Base-by-base conservation (phyloP, 1,140 invertebrate species). In the Dendroctonus ponderosae region DNA sequence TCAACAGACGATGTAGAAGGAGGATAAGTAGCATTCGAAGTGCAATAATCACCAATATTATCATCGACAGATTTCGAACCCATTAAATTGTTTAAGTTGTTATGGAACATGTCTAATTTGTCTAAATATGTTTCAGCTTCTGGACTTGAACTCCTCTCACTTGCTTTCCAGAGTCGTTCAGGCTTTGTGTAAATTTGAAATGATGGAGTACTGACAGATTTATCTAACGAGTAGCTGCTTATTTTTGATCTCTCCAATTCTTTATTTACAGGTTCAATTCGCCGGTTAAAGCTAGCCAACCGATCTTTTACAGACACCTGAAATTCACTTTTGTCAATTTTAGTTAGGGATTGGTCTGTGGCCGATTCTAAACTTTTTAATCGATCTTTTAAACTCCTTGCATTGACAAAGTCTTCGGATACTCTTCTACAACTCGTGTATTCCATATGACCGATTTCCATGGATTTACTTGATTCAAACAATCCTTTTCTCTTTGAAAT, bases 401-500 rank as follows among this genome's bases (percentile, higher is more conserved):
- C 79, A 51, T 85, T 85, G 3, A 80, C 76, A 59, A 88, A 84
- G 62, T 89, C 87, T 70, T 83, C 82, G 57, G 83, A 79, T 73
- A 79, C 81, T 59, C 71, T 71, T 81, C 82, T 72, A 77, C 82
- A 54, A 78, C 81, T 70, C 76, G 61, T 57, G 12, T 65, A 63
- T 56, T 74, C 70, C 3, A 67, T 61, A 57, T 79, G 76, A 15
- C 76, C 75, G 5, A 78, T 79, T 62, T 75, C 72, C 48, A 72
- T 54, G 46, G 77, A 71, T 66, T 74, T 81, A 74, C 84, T 80
- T 70, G 84, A 87, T 77, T 93, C 91, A 72, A 93, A 93, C 49
- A 93, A 85, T 76, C 92, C 89, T 69, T 90, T 87, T 70, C 91
- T 82, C 78, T 92, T 91, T 52, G 87, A 83, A 66, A 94, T 89